phyloP scores from a whole-genome alignment of 2,797 vertebrate genomes.

The Myotis daubentonii region DNA sequence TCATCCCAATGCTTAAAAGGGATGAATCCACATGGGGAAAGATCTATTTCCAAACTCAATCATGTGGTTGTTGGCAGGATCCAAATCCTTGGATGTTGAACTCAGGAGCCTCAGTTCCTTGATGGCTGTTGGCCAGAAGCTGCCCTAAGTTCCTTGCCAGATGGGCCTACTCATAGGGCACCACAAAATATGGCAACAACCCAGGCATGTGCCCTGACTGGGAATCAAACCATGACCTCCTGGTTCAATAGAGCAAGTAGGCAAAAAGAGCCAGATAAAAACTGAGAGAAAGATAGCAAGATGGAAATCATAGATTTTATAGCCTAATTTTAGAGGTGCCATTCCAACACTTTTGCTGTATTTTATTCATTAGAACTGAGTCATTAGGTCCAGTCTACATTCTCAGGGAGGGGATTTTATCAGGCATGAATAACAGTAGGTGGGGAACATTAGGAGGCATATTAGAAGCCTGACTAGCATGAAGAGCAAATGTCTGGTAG shows the following conservation, averaged over 20 bases:
- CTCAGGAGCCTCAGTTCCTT: background rate
- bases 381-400: background rate
- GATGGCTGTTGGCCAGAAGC: background rate
- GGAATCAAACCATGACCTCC: too few species aligned
- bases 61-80: background rate
- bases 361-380: constrained; percentile 22
- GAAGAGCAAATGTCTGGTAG: background rate
- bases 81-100: background rate
- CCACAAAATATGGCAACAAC: background rate
- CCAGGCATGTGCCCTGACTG: too few species aligned
- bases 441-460: background rate
- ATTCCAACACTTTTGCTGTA: background rate
- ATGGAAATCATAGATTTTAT: background rate
- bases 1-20: background rate
- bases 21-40: background rate
- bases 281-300: background rate
- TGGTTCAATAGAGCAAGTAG: background rate
- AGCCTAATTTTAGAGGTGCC: background rate
- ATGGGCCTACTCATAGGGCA: background rate
- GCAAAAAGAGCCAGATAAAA: background rate
- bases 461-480: background rate
- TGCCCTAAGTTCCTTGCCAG: background rate
- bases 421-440: background rate
- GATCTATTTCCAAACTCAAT: background rate
- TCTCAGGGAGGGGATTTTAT: background rate